These are phyloP conservation scores for Petrosia ficiformis DNA, from an alignment of 37 sponge, comb jelly and placozoan genomes.

Conservation along the genomic window DNA sequence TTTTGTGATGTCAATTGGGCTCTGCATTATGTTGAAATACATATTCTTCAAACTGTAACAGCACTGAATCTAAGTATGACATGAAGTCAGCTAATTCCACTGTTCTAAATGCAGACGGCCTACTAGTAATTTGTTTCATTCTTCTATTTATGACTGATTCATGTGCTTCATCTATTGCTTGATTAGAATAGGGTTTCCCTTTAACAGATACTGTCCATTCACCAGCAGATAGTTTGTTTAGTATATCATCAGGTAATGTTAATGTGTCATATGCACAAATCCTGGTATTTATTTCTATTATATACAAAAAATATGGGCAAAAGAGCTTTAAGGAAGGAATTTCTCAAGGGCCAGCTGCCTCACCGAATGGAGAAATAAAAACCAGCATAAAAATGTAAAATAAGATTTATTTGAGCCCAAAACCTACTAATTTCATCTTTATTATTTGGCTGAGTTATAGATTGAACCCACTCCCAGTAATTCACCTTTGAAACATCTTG, in stretches of 20 bases:
- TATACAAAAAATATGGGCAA: constrained; percentile 3
- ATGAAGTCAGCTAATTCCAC: constrained; percentile 13
- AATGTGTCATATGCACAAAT: not conserved
- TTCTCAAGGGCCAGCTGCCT: constrained; percentile 11
- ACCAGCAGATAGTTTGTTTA: not conserved
- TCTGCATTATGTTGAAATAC: not conserved
- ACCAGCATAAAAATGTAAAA: constrained; percentile 10
- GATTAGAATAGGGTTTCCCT: not conserved
- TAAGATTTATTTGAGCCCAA: not conserved
- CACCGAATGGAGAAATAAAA: constrained; percentile 15
- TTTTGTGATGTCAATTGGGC: not conserved
- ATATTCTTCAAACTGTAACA: not conserved
- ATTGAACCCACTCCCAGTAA: constrained; percentile 10
- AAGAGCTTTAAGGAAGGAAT: not conserved
- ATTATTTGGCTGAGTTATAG: not conserved
- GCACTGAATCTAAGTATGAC: constrained; percentile 7
- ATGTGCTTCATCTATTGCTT: constrained; percentile 12
- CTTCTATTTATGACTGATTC: constrained; percentile 4
- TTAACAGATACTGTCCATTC: constrained; percentile 12
- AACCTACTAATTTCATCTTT: constrained; percentile 13
- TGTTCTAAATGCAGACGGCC: constrained; percentile 7
- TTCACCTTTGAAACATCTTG: not conserved
- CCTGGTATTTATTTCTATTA: not conserved
- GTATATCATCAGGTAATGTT: not conserved
- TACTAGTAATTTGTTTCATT: constrained; percentile 2